These are phyloP conservation scores for Triplophysa dalaica DNA, from an alignment of 2,113 vertebrate species.

Conservation along the genomic window DNA sequence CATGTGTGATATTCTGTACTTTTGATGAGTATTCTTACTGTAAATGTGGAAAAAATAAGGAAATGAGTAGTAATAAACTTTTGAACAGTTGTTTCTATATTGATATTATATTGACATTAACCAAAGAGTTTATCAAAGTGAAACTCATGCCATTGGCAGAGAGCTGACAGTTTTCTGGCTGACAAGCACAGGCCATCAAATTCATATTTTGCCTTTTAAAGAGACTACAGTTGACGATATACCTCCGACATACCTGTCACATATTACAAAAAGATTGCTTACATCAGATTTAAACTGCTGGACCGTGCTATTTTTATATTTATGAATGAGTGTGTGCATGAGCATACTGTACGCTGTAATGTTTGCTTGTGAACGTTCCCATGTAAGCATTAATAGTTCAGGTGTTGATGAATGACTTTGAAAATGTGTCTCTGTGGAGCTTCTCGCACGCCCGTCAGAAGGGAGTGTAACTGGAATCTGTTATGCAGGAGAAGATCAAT, in stretches of 20 bases:
- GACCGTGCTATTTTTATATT: neutral
- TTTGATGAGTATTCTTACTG: too few species aligned
- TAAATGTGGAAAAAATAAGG: too few species aligned
- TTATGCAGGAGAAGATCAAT: slow-evolving; percentile 41
- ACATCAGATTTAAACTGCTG: neutral
- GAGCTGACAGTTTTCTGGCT: too few species aligned
- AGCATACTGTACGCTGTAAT: neutral
- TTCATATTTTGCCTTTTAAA: neutral
- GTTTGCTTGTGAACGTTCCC: neutral
- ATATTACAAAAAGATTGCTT: neutral
- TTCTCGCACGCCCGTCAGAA: neutral
- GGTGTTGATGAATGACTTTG: slow-evolving; percentile 40
- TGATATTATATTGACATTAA: too few species aligned
- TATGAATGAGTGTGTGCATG: neutral
- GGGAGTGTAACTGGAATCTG: slow-evolving; percentile 15
- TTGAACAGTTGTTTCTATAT: too few species aligned
- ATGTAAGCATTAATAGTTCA: slow-evolving; percentile 15
- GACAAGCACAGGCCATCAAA: too few species aligned
- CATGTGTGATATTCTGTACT: too few species aligned
- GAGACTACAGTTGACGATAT: neutral
- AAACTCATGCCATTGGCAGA: too few species aligned
- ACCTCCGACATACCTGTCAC: neutral
- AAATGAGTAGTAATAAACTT: too few species aligned
- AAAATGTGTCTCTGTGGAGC: slow-evolving; percentile 22
- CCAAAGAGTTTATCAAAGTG: too few species aligned